Conservation (phyloP, 2,113 vertebrate species). For the Hippocampus barbouri region DNA sequence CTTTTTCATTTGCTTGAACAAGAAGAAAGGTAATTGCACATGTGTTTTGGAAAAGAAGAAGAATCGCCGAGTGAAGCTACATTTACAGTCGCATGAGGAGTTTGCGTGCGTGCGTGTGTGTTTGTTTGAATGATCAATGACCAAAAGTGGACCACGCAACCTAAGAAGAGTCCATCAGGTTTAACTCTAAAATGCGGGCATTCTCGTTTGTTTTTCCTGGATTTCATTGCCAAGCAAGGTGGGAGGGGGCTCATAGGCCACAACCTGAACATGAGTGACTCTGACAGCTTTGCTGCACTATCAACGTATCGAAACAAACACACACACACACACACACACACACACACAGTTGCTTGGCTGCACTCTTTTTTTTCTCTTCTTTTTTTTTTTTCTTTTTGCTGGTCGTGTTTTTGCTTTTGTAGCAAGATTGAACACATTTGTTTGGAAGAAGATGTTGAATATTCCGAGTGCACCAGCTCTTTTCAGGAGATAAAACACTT, state of each 20-base stretch:
- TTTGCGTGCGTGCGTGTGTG: constrained; percentile 29
- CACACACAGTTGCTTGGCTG: background rate
- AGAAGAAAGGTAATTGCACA: constrained; percentile 53
- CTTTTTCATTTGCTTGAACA: constrained; percentile 43
- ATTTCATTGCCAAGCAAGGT: background rate
- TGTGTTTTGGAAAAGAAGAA: constrained; percentile 43
- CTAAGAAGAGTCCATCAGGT: constrained; percentile 3
- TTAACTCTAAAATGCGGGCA: background rate
- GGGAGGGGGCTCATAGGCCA: background rate
- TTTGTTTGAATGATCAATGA: background rate
- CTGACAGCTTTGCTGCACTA: background rate
- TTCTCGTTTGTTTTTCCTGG: background rate
- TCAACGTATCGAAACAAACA: background rate
- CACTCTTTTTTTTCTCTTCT: no score
- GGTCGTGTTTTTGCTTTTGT: background rate
- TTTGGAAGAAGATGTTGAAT: background rate
- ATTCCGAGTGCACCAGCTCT: background rate
- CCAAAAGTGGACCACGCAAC: background rate
- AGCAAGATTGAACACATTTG: background rate
- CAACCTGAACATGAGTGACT: background rate
- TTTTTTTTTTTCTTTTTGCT: background rate
- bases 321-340: background rate
- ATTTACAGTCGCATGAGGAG: constrained; percentile 39
- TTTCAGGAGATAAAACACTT: background rate
- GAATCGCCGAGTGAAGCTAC: constrained; percentile 57